Evolutionary conservation across 1,140 invertebrate species (phyloP).

Genomic region (Micrasema minimum): DNA sequence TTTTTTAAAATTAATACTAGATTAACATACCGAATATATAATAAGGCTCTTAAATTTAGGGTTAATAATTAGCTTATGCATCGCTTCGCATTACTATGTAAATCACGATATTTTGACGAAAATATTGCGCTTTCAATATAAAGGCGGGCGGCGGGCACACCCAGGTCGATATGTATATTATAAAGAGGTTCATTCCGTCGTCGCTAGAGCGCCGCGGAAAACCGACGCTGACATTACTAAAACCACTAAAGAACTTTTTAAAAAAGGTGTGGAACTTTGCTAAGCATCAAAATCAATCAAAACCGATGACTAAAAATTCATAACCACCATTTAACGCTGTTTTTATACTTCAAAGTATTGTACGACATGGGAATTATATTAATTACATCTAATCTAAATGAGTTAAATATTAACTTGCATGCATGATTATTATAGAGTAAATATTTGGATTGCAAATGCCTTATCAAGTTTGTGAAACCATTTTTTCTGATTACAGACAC

Average conservation of each 20-base stretch:
- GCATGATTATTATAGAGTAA: neutral
- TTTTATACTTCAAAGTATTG: constrained; percentile 15
- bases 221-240: neutral
- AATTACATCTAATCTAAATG: neutral
- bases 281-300: neutral
- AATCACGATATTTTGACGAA: constrained; percentile 53
- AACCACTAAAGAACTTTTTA: neutral
- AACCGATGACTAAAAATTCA: constrained; percentile 9
- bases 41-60: constrained; percentile 26
- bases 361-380: constrained; percentile 47
- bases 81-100: constrained; percentile 24
- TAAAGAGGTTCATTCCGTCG: constrained; percentile 37
- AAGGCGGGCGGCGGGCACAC: constrained; percentile 44
- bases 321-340: neutral
- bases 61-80: constrained; percentile 18
- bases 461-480: neutral
- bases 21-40: neutral
- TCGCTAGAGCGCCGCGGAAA: constrained; percentile 24
- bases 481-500: too few relatives aligned
- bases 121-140: constrained; percentile 52
- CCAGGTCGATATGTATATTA: constrained; percentile 51
- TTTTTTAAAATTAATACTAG: too few relatives aligned
- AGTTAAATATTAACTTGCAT: constrained; percentile 31
- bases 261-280: constrained; percentile 10
- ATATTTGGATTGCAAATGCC: too few relatives aligned